Evolutionary conservation across 2,797 vertebrate genomes (phyloP).

Genomic region (Xenentodon cancila): DNA sequence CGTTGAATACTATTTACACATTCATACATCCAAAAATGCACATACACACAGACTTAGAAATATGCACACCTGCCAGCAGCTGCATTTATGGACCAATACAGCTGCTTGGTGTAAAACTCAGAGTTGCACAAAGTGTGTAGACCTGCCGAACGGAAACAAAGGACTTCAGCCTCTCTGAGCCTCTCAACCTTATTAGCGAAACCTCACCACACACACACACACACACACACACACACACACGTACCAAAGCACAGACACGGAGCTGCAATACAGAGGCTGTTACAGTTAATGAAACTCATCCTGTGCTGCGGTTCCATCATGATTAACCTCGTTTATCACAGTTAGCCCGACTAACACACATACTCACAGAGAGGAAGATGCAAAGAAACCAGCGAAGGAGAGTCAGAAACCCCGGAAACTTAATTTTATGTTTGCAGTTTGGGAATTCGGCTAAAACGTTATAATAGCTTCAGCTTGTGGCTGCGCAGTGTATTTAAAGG

Average conservation of each 20-base stretch:
- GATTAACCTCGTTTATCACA: slow-evolving; percentile 74
- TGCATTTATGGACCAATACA: slow-evolving; percentile 10
- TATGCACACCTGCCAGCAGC: not conserved
- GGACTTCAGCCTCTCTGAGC: slow-evolving; percentile 30
- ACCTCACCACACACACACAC: slow-evolving; percentile 17
- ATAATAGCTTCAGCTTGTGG: not conserved
- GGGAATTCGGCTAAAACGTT: not conserved
- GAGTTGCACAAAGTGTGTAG: not conserved
- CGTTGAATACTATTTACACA: slow-evolving; percentile 17
- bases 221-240: slow-evolving; percentile 12
- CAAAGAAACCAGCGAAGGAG: slow-evolving; percentile 8
- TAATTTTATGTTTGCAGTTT: not conserved
- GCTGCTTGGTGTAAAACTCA: not conserved
- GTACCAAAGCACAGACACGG: slow-evolving; percentile 29
- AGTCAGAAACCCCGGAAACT: slow-evolving; percentile 10
- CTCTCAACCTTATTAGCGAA: slow-evolving; percentile 54
- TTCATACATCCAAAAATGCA: slow-evolving; percentile 5
- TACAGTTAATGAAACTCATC: slow-evolving; percentile 66
- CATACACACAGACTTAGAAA: slow-evolving; percentile 2
- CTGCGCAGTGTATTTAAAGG: not conserved
- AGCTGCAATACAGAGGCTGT: slow-evolving; percentile 50
- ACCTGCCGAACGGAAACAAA: slow-evolving; percentile 43
- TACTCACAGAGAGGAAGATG: not conserved
- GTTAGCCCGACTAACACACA: slow-evolving; percentile 39
- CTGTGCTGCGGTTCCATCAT: slow-evolving; percentile 44